phyloP scores from a whole-genome alignment of 2,113 vertebrate species.

The Protomyctophum bolini region DNA sequence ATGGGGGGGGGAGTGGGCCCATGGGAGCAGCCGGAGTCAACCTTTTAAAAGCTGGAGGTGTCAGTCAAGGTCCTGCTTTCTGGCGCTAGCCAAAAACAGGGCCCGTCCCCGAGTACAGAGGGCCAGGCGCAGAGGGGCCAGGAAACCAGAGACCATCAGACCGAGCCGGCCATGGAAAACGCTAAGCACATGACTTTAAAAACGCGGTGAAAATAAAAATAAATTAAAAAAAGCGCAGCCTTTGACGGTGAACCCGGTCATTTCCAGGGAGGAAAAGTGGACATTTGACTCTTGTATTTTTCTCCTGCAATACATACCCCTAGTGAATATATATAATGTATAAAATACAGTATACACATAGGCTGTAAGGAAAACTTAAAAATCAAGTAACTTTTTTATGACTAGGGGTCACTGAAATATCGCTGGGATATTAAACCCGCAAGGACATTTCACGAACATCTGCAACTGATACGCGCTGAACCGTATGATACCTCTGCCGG shows the following conservation, averaged over 20 bases:
- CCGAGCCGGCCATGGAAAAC: slow-evolving; percentile 51
- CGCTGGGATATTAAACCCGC: slow-evolving; percentile 12
- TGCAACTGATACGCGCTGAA: too few relatives aligned
- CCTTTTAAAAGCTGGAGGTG: slow-evolving; percentile 72
- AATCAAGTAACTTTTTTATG: not conserved
- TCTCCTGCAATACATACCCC: not conserved
- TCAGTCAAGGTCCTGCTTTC: slow-evolving; percentile 68
- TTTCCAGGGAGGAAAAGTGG: slow-evolving; percentile 2
- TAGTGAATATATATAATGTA: not conserved
- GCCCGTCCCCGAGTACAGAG: slow-evolving; percentile 46
- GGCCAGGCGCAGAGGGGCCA: slow-evolving; percentile 50
- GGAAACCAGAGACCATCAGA: slow-evolving; percentile 53
- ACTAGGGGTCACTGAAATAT: slow-evolving; percentile 26
- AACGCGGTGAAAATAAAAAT: slow-evolving; percentile 38
- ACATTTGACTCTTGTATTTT: slow-evolving; percentile 30
- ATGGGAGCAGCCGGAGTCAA: slow-evolving; percentile 67
- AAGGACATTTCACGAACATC: not conserved
- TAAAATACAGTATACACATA: not conserved
- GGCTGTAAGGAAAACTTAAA: slow-evolving; percentile 4
- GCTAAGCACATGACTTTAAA: slow-evolving; percentile 37
- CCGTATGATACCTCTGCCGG: too few relatives aligned
- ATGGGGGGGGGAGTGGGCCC: slow-evolving; percentile 31
- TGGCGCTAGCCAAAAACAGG: slow-evolving; percentile 59
- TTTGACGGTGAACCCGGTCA: slow-evolving; percentile 5
- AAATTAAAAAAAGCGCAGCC: slow-evolving; percentile 10